phyloP scores from a whole-genome alignment of 1,140 invertebrate genomes.

The Coboldia fuscipes region DNA sequence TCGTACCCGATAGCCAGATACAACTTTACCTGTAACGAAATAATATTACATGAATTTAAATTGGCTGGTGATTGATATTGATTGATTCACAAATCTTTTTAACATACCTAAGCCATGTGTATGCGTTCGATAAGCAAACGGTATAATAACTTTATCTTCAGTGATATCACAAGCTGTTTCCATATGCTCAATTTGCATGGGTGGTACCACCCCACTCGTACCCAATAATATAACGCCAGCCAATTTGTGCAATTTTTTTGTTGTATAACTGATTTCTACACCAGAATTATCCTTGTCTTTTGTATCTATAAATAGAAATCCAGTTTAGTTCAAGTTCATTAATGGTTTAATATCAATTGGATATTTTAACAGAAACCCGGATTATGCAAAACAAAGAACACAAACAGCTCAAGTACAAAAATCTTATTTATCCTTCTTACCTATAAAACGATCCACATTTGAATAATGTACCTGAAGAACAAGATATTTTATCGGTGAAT shows the following conservation, averaged over 20 bases:
- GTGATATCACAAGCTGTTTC: slow-evolving; percentile 64
- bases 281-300: slow-evolving; percentile 64
- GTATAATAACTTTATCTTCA: slow-evolving; percentile 70
- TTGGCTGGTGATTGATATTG: background rate
- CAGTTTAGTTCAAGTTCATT: slow-evolving; percentile 6
- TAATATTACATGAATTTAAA: slow-evolving; percentile 2
- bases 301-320: too few species aligned
- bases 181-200: slow-evolving; percentile 56
- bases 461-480: slow-evolving; percentile 90
- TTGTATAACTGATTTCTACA: slow-evolving; percentile 55
- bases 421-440: too few species aligned
- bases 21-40: slow-evolving; percentile 57
- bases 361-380: too few species aligned
- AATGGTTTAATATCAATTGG: too few species aligned
- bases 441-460: slow-evolving; percentile 42
- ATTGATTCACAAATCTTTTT: slow-evolving; percentile 27
- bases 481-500: slow-evolving; percentile 51
- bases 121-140: slow-evolving; percentile 88
- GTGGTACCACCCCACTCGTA: slow-evolving; percentile 54
- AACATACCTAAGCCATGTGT: slow-evolving; percentile 80
- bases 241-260: slow-evolving; percentile 44
- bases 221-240: slow-evolving; percentile 76
- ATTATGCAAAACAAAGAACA: background rate
- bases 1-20: slow-evolving; percentile 65
- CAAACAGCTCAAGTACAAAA: too few species aligned